Evolutionary conservation across 2,888 invertebrate genomes (phyloP), one percentile per base, ranked within the genome.

Genomic region (Sphaerophoria taeniata): DNA sequence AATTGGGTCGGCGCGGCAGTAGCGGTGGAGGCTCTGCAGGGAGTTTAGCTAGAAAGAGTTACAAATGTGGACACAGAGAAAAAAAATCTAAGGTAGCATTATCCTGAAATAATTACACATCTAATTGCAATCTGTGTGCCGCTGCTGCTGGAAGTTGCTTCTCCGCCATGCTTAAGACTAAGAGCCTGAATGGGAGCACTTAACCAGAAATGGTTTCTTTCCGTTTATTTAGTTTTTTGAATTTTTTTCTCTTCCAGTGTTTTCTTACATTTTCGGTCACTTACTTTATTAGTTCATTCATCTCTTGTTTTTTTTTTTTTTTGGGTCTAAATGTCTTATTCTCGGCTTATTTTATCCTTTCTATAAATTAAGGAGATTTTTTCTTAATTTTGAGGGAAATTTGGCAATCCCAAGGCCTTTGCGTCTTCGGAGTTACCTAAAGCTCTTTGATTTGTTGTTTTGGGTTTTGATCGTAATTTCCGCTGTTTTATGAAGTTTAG

Each of bases 21-120:
- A 11, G 9, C 11, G 43, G 43, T 43, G 11, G 43, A 11, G 3
- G 11, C 9, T 43, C 43, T 9, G 11, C 6, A 34, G 36, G 6
- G 39, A 39, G 71, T 72, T 36, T 39, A 65, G 65, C 4, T 31
- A 43, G 39, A 71, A 75, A 60, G 74, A 72, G 79, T 58, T 75
- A 51, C 24, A 24, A 49, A 80, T 6, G 51, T 39, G 39, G 12
- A 39, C 31, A 63, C 1, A 47, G 34, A 70, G 71, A 47, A 72
- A 58, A 71, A 49, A 65, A 39, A 7, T 70, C 69, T 53, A 6
- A 60, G 47, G 58, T 70, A 80, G 81, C 75, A 85, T 77, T 77
- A 85, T 85, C 73, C 81, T 77, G 81, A 70, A 80, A 85, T 85
- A 85, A 85, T 81, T 85, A 76, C 70, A 81, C 77, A 56, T 77